Evolutionary conservation across 1,140 invertebrate species (phyloP).

Genomic region (Papilio polyxenes): DNA sequence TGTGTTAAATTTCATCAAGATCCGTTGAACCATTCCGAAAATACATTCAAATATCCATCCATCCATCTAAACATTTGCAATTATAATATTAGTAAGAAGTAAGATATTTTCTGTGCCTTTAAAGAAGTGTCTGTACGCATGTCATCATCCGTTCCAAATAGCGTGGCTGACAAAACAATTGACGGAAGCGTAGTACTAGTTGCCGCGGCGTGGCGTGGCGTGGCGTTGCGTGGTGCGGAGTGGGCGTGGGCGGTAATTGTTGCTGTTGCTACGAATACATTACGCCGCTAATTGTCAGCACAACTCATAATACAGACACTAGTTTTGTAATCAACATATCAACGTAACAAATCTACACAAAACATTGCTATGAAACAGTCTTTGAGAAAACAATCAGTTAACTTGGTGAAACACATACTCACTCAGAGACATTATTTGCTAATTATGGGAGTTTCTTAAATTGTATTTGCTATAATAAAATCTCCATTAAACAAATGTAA

Average conservation of each 20-base stretch:
- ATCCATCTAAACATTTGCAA: no score
- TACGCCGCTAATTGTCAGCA: slow-evolving; percentile 7
- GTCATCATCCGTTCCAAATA: slow-evolving; percentile 25
- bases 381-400: no score
- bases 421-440: no score
- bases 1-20: no score
- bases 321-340: slow-evolving; percentile 5
- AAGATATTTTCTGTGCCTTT: background rate
- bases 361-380: background rate
- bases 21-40: no score
- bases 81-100: no score
- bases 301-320: background rate
- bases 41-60: no score
- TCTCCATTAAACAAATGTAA: background rate
- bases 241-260: slow-evolving; percentile 14
- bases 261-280: slow-evolving; percentile 7
- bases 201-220: background rate
- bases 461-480: no score
- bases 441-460: no score
- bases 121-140: background rate
- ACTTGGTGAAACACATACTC: no score
- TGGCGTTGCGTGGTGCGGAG: background rate
- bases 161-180: slow-evolving; percentile 24
- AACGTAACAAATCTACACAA: slow-evolving; percentile 1
- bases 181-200: slow-evolving; percentile 34